phyloP scores from a whole-genome alignment of 2,888 invertebrate species.

The Sicus ferrugineus region DNA sequence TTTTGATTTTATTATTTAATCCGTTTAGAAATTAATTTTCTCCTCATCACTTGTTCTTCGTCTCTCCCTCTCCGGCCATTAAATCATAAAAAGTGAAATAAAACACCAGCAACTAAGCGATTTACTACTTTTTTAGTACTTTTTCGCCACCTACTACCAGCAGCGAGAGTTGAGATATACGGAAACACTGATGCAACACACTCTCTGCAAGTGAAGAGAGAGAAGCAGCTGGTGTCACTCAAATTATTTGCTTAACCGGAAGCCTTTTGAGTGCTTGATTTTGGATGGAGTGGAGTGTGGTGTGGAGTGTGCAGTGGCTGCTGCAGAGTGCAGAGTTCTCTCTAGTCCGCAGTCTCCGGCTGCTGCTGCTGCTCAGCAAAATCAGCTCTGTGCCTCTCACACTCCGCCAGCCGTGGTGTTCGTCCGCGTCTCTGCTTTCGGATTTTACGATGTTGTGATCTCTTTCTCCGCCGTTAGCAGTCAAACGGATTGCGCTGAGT shows the following conservation, averaged over 20 bases:
- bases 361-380: too few species aligned
- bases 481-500: conserved; percentile 35
- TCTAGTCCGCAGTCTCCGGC: too few species aligned
- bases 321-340: not conserved
- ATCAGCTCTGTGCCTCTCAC: too few species aligned
- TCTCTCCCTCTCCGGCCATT: not conserved
- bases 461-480: conserved; percentile 37
- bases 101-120: conserved; percentile 54
- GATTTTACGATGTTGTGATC: conserved; percentile 35
- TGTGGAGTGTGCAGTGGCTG: not conserved
- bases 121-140: conserved; percentile 40
- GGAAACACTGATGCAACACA: conserved; percentile 38
- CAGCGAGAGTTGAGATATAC: conserved; percentile 32
- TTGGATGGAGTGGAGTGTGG: not conserved
- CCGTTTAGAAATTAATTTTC: not conserved
- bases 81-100: conserved; percentile 50
- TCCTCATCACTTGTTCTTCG: not conserved
- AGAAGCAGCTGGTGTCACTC: not conserved
- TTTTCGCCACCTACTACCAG: conserved; percentile 24
- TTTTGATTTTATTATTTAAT: not conserved
- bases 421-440: not conserved
- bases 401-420: conserved; percentile 17
- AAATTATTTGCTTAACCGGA: not conserved
- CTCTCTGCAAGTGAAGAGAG: not conserved
- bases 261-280: not conserved